Percentiles rank a stretch among this genome's conserved stretches.
Conservation (phyloP, 2,888 invertebrate genomes). For the Eupithecia pulchellata region DNA sequence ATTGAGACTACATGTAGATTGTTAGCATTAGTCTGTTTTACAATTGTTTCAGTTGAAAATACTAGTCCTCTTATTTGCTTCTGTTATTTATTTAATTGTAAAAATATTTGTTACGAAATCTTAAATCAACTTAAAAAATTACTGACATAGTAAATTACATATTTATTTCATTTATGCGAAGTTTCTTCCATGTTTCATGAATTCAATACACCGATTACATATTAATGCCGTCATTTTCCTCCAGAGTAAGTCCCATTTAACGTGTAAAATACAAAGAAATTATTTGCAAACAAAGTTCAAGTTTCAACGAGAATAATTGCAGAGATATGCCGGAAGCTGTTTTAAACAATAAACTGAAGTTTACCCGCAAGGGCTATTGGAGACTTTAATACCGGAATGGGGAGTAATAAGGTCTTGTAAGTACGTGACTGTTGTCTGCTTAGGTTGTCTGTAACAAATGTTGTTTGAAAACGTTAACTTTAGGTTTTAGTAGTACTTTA, state of each 20-base stretch:
- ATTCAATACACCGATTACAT: not conserved
- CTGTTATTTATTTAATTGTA: no score
- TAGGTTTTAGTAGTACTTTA: not conserved
- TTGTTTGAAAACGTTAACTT: not conserved
- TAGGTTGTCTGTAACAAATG: not conserved
- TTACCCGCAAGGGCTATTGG: conserved; percentile 24
- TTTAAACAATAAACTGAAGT: conserved; percentile 22
- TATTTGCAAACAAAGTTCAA: conserved; percentile 27
- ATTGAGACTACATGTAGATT: no score
- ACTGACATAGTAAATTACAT: no score
- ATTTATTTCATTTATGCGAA: not conserved
- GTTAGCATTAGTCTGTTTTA: no score
- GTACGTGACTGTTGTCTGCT: not conserved
- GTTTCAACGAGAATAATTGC: conserved; percentile 27
- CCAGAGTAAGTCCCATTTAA: conserved; percentile 9
- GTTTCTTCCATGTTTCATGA: not conserved
- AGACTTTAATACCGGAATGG: conserved; percentile 23
- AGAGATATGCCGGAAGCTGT: conserved; percentile 28
- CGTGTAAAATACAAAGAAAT: conserved; percentile 25
- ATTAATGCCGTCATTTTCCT: not conserved
- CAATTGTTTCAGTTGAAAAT: no score
- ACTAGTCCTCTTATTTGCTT: no score
- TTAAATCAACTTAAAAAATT: no score
- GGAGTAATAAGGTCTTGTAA: conserved; percentile 1
- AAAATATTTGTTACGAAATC: no score